Evolutionary conservation across 2,797 vertebrate species (phyloP).

Genomic region (Rachycentron canadum): DNA sequence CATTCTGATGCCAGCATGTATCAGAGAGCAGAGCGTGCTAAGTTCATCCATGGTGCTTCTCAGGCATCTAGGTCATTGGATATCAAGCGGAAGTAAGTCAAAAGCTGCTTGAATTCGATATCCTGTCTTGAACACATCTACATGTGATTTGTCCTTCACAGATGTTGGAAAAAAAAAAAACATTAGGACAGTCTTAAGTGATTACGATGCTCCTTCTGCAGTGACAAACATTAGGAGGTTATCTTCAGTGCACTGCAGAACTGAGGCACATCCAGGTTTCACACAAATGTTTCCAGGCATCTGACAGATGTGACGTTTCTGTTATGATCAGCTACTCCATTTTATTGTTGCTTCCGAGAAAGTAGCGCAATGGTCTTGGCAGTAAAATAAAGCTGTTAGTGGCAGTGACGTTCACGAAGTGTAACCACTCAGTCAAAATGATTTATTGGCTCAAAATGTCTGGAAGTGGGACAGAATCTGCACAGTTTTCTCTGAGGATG

Average conservation of each 20-base stretch:
- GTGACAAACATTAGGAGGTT: not conserved
- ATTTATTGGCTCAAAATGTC: slow-evolving; percentile 26
- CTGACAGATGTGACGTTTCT: slow-evolving; percentile 35
- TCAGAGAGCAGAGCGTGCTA: not conserved
- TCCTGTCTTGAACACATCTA: not conserved
- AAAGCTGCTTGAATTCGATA: not conserved
- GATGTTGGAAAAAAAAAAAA: slow-evolving; percentile 22
- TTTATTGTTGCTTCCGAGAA: slow-evolving; percentile 36
- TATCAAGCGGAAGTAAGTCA: not conserved
- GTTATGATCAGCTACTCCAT: slow-evolving; percentile 9
- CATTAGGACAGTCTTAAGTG: not conserved
- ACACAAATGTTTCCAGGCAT: slow-evolving; percentile 12
- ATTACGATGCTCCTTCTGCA: not conserved
- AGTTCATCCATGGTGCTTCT: not conserved
- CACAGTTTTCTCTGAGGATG: slow-evolving; percentile 23
- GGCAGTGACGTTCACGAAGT: slow-evolving; percentile 26
- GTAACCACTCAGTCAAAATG: slow-evolving; percentile 47
- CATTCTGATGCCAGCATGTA: not conserved
- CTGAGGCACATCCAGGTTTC: not conserved
- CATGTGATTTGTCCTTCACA: not conserved
- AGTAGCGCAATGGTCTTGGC: not conserved
- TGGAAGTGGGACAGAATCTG: slow-evolving; percentile 56
- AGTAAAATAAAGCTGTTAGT: slow-evolving; percentile 9
- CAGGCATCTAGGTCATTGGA: not conserved
- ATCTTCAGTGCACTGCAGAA: not conserved